Evolutionary conservation across 2,113 vertebrate genomes (phyloP).

Genomic region (Phyllostomus discolor): DNA sequence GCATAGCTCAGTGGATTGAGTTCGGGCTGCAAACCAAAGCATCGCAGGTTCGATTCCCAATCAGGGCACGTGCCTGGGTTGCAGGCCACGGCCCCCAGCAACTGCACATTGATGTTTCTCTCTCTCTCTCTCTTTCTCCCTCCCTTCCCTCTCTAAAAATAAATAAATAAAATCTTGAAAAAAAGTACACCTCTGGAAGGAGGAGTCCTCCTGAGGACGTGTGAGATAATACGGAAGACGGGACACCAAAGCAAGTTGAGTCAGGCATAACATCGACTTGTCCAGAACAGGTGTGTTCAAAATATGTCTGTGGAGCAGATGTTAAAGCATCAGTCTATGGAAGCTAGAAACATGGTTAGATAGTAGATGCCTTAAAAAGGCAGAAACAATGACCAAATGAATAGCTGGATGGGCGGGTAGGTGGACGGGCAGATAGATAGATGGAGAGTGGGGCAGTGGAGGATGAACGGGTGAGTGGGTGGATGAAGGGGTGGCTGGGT

Average conservation of each 20-base stretch:
- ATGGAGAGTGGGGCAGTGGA: background rate
- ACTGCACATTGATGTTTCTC: no score
- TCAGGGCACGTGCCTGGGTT: no score
- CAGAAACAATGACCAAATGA: background rate
- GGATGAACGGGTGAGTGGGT: background rate
- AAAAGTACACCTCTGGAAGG: background rate
- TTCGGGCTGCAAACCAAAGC: no score
- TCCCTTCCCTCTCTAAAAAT: no score
- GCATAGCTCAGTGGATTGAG: no score
- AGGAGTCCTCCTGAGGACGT: background rate
- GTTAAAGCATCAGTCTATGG: background rate
- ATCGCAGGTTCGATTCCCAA: no score
- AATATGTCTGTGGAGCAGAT: accelerated
- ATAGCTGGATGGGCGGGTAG: background rate
- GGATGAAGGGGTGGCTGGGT: background rate
- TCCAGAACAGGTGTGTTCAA: background rate
- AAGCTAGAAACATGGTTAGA: background rate
- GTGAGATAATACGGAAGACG: background rate
- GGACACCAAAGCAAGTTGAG: background rate
- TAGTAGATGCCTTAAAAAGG: background rate
- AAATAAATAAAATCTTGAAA: no score
- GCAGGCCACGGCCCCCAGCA: no score
- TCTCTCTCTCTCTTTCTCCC: no score
- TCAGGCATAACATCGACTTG: background rate
- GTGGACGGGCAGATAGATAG: no score